Percentiles rank a stretch among this genome's conserved stretches.
Conservation (phyloP, 2,113 vertebrate species). For the Polypterus senegalus region DNA sequence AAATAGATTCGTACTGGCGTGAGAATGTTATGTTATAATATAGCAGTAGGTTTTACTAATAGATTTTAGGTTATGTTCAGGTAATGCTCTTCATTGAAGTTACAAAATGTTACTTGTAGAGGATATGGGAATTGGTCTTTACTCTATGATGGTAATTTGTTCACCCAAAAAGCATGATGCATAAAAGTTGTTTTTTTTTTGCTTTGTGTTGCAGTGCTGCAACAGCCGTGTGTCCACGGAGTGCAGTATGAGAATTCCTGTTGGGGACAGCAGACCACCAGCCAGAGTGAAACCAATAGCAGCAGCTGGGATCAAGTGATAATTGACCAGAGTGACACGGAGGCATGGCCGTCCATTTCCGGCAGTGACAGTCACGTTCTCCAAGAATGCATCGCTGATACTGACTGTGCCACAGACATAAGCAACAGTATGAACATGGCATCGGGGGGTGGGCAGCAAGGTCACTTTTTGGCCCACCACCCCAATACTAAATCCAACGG, state of each 20-base stretch:
- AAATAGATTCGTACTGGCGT: too few relatives aligned
- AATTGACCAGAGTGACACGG: conserved; percentile 68
- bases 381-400: conserved; percentile 82
- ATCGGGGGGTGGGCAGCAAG: conserved; percentile 77
- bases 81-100: too few relatives aligned
- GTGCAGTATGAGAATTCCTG: conserved; percentile 82
- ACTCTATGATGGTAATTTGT: too few relatives aligned
- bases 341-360: conserved; percentile 77
- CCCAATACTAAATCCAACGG: conserved; percentile 65
- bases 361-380: conserved; percentile 47
- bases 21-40: too few relatives aligned
- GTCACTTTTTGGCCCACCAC: conserved; percentile 79
- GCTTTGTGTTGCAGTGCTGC: conserved; percentile 58
- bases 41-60: too few relatives aligned
- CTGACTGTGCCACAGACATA: conserved; percentile 65
- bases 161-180: too few relatives aligned
- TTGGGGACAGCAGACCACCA: conserved; percentile 70
- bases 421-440: conserved; percentile 77
- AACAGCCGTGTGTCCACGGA: conserved; percentile 60
- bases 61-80: too few relatives aligned
- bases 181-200: conserved; percentile 16
- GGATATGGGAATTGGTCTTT: too few relatives aligned
- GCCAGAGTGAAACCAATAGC: conserved; percentile 58
- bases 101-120: too few relatives aligned
- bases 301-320: conserved; percentile 83